phyloP scores from a whole-genome alignment of 2,797 vertebrate species.

The Sphenodon punctatus region DNA sequence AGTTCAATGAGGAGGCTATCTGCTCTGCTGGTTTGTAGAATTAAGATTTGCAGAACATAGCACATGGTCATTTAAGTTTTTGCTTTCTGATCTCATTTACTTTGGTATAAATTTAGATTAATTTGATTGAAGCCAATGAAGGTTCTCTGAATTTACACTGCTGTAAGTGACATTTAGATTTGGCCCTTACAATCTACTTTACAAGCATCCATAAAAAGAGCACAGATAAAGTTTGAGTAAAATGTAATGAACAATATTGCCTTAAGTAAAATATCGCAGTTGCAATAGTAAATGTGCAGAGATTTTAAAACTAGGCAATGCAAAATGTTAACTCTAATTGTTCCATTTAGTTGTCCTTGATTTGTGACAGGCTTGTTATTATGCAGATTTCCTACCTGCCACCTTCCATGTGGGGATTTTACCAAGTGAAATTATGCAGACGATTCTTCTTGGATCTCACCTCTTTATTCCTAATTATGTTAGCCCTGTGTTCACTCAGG shows the following conservation, averaged over 20 bases:
- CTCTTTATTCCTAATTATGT: constrained; percentile 77
- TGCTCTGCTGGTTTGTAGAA: neutral
- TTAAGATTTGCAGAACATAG: neutral
- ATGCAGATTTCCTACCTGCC: constrained; percentile 77
- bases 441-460: constrained; percentile 63
- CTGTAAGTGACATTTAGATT: neutral
- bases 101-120: neutral
- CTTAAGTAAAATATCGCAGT: too few species aligned
- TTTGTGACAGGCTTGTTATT: constrained; percentile 74
- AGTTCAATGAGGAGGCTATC: neutral
- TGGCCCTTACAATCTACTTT: neutral
- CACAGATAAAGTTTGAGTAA: neutral
- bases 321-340: constrained; percentile 73
- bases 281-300: constrained; percentile 13
- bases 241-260: neutral
- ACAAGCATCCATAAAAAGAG: neutral
- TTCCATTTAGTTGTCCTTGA: constrained; percentile 67
- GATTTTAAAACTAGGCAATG: constrained; percentile 45
- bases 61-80: neutral
- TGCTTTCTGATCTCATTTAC: neutral
- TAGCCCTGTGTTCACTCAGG: constrained; percentile 75
- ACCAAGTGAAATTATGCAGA: constrained; percentile 76
- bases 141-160: neutral
- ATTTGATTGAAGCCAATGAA: neutral
- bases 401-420: constrained; percentile 65